phyloP scores from a whole-genome alignment of 2,113 vertebrate genomes.

The Puffinus mauretanicus region DNA sequence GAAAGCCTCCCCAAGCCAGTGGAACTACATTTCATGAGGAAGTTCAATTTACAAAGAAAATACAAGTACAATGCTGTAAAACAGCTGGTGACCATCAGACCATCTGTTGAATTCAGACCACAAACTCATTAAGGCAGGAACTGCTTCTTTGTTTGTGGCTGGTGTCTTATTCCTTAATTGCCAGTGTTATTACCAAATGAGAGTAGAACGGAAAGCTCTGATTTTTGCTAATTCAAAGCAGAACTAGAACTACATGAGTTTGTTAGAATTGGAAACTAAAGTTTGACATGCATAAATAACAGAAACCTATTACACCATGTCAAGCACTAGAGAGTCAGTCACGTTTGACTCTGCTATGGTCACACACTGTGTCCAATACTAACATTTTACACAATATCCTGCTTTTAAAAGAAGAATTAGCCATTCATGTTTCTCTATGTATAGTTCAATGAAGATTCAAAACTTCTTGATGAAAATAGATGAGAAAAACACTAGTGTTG shows the following conservation, averaged over 20 bases:
- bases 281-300: background rate
- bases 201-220: background rate
- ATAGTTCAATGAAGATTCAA: background rate
- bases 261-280: background rate
- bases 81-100: background rate
- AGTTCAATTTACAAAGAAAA: background rate
- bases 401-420: background rate
- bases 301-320: background rate
- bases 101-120: background rate
- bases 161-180: background rate
- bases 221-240: constrained; percentile 14
- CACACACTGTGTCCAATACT: background rate
- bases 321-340: background rate
- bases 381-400: background rate
- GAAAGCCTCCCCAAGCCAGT: background rate
- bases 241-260: background rate
- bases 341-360: background rate
- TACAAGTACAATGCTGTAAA: background rate
- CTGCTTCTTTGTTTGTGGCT: background rate
- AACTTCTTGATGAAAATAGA: background rate
- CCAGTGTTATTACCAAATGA: background rate
- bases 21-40: background rate
- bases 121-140: background rate
- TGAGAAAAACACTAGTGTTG: background rate
- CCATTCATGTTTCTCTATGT: background rate